Conservation (phyloP, 2,113 vertebrate species). For the Emydura subglobosa region DNA sequence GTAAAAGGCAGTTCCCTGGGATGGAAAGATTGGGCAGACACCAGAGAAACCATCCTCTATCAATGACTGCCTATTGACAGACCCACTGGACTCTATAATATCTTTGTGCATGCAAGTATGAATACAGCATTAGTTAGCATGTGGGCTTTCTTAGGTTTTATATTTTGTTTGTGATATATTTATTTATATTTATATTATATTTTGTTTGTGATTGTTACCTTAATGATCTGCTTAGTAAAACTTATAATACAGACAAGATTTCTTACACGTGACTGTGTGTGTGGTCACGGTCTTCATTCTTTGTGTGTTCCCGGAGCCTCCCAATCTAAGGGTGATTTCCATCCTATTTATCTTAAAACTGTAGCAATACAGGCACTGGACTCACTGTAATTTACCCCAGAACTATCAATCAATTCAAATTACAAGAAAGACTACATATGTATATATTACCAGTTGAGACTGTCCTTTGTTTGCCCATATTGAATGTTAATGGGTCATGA, state of each 20-base stretch:
- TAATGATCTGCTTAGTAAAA: not conserved
- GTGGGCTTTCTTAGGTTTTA: not conserved
- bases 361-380: not conserved
- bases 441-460: not conserved
- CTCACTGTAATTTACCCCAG: not conserved
- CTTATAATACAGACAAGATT: not conserved
- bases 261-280: not conserved
- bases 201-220: not conserved
- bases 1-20: not conserved
- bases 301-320: not conserved
- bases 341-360: not conserved
- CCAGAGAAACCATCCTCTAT: not conserved
- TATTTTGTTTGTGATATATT: not conserved
- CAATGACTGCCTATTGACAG: not conserved
- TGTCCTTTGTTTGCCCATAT: not conserved
- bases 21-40: not conserved
- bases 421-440: not conserved
- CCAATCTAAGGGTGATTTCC: not conserved
- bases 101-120: not conserved
- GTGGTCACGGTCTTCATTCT: not conserved
- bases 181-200: no score
- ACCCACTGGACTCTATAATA: not conserved
- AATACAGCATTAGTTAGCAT: not conserved
- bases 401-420: not conserved
- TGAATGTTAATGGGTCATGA: constrained; percentile 14